Base-by-base conservation (phyloP, 2,113 vertebrate genomes). In the Smithornis capensis region DNA sequence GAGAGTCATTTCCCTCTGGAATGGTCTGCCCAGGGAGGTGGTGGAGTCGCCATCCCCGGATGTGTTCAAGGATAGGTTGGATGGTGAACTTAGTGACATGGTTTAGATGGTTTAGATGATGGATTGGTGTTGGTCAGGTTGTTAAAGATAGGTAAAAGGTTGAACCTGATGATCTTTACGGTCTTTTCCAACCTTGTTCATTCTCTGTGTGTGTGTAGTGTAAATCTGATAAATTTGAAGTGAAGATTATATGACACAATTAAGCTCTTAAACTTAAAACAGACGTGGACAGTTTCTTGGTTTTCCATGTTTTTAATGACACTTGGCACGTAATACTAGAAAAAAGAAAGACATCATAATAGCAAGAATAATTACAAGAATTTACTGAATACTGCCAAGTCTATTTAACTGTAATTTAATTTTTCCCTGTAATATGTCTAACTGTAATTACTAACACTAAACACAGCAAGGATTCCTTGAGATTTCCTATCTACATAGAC, bases 401-500 rank as follows among this genome's bases (percentile, higher is more conserved):
- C 33, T 73, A 94, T 55, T 73, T 55, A 63, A 23, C 49, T n/a
- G 16, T 25, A n/a, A 65, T 40, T 49, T 59, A 38, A n/a, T 31
- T 55, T 37, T 77, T 19, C 25, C 12, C 12, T 50, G 7, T 42
- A 89, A 12, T 52, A 92, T 31, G 94, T 95, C 86, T 92, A 90
- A 94, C 74, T 94, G 79, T 85, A 94, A 89, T 94, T 84, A 92
- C 87, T 96, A 94, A 96, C 74, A 97, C 8, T 74, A n/a, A 95
- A 69, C 87, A 91, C 83, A 97, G 24, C 27, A 97, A 94, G 94
- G 92, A 93, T 95, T 97, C 97, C 69, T 96, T 37, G 94, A 97
- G 95, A 97, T 96, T 97, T 98, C 87, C 82, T 69, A 96, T 98
- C 96, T 96, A 96, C 97, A 97, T 97, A 97, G 98, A 98, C 97